Conservation (phyloP, 2,888 invertebrate species). For the Pomacea canaliculata region DNA sequence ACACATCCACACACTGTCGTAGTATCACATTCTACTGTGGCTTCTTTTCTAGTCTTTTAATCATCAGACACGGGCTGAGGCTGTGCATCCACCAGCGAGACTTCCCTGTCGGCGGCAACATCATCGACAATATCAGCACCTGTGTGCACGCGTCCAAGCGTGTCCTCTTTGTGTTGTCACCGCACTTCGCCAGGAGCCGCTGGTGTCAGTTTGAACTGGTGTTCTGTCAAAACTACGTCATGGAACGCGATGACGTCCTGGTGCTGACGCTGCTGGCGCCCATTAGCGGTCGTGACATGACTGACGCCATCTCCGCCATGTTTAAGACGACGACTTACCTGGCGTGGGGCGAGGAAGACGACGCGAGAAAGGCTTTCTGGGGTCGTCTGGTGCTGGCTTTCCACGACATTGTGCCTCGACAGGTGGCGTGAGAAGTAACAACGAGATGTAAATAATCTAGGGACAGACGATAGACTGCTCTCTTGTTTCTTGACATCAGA, state of each 20-base stretch:
- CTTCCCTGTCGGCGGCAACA: not conserved
- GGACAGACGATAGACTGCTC: no score
- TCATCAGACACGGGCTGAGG: not conserved
- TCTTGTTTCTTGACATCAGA: no score
- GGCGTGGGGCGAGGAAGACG: not conserved
- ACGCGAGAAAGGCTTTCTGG: not conserved
- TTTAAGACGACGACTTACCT: slow-evolving; percentile 1
- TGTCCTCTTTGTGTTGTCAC: not conserved
- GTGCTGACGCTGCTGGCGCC: not conserved
- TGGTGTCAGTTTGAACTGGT: slow-evolving; percentile 4
- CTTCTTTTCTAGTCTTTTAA: no score
- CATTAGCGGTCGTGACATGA: not conserved
- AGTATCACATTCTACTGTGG: no score
- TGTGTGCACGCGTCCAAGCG: not conserved
- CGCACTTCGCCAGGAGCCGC: not conserved
- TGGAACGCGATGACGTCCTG: not conserved
- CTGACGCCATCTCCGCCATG: not conserved
- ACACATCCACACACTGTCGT: no score
- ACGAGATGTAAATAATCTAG: no score
- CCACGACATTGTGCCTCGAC: not conserved
- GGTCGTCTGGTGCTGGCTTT: not conserved
- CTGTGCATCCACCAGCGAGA: slow-evolving; percentile 1
- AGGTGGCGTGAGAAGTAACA: no score
- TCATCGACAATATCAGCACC: not conserved
- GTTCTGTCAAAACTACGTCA: not conserved